phyloP scores from a whole-genome alignment of 2,888 invertebrate species.

The Sesamia inferens region DNA sequence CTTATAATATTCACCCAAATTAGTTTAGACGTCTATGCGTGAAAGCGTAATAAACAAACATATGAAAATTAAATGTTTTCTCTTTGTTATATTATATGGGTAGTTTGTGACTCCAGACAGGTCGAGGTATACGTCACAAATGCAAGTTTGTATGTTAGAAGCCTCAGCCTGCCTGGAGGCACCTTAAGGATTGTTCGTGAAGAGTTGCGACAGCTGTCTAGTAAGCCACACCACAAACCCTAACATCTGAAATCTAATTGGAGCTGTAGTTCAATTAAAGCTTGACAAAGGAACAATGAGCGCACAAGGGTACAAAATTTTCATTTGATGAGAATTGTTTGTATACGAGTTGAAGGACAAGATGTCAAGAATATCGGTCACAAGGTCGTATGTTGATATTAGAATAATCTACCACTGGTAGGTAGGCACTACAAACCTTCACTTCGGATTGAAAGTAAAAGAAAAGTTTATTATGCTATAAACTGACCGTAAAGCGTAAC shows the following conservation, averaged over 20 bases:
- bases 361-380: slow-evolving; percentile 28
- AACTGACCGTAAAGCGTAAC: slow-evolving; percentile 43
- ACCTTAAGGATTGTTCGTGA: neutral
- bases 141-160: neutral
- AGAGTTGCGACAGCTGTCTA: slow-evolving; percentile 52
- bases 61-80: no score
- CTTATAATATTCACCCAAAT: no score
- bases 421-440: slow-evolving; percentile 22
- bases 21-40: no score
- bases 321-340: slow-evolving; percentile 57
- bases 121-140: neutral
- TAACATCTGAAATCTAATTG: slow-evolving; percentile 59
- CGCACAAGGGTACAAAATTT: slow-evolving; percentile 49
- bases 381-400: slow-evolving; percentile 41
- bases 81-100: no score
- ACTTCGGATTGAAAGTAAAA: slow-evolving; percentile 31
- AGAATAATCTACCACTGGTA: slow-evolving; percentile 8
- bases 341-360: slow-evolving; percentile 35
- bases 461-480: slow-evolving; percentile 47
- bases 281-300: slow-evolving; percentile 62
- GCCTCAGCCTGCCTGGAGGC: neutral
- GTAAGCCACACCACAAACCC: slow-evolving; percentile 58
- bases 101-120: no score
- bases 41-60: no score
- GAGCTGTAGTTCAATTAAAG: slow-evolving; percentile 65